Percentiles rank a stretch among this genome's conserved stretches.
Conservation (phyloP, 2,888 invertebrate species). For the Drosophila suboccidentalis region DNA sequence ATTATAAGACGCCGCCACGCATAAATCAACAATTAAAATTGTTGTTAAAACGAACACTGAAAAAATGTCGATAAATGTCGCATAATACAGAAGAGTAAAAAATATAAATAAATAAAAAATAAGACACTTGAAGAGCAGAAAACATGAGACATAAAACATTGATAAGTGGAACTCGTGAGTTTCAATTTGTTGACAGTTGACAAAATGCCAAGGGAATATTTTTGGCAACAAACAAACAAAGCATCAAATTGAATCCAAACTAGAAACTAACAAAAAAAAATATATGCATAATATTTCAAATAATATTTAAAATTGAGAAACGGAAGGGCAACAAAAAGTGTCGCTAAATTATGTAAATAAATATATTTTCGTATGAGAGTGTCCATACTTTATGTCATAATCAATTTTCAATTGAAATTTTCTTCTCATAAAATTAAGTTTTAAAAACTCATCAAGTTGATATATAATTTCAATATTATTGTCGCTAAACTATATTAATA, state of each 20-base stretch:
- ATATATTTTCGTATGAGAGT: not conserved
- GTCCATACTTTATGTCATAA: constrained; percentile 7
- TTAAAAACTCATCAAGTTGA: not conserved
- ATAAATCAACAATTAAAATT: constrained; percentile 63
- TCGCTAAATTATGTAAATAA: not conserved
- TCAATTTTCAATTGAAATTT: not conserved
- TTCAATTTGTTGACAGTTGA: constrained; percentile 64
- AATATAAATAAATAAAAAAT: not conserved
- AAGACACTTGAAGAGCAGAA: not conserved
- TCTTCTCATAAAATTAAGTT: not conserved
- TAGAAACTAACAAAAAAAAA: constrained; percentile 20
- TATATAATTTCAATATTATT: not conserved
- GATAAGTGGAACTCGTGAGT: constrained; percentile 60
- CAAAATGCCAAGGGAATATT: constrained; percentile 60
- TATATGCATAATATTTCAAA: constrained; percentile 1
- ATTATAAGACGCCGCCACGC: constrained; percentile 49
- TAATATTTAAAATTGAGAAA: constrained; percentile 4
- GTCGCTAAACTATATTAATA: not conserved
- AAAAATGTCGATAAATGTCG: constrained; percentile 53
- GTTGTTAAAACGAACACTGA: constrained; percentile 24
- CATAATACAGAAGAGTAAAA: constrained; percentile 10
- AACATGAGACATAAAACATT: constrained; percentile 49
- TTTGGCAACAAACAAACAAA: constrained; percentile 35
- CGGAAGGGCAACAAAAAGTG: constrained; percentile 7
- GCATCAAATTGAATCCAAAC: constrained; percentile 17